phyloP scores from a whole-genome alignment of 2,113 vertebrate genomes.

The Tringa solitaria region DNA sequence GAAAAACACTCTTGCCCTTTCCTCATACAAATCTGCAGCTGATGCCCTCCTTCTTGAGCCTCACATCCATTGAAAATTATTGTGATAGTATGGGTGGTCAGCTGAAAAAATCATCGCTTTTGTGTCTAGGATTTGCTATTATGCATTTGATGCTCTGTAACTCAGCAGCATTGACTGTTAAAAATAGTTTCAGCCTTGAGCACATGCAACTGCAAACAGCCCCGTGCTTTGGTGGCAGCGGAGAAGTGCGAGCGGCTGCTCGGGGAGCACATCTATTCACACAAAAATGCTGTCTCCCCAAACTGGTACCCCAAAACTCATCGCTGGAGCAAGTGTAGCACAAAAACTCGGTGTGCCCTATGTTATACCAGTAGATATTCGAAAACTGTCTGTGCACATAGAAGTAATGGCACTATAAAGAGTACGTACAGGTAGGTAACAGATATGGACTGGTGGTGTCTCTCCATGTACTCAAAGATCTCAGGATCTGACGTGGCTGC shows the following conservation, averaged over 20 bases:
- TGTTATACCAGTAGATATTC: not conserved
- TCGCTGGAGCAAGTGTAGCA: not conserved
- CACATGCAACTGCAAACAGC: not conserved
- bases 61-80: not conserved
- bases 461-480: not conserved
- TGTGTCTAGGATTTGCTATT: not conserved
- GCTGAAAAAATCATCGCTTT: not conserved
- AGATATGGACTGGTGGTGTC: not conserved
- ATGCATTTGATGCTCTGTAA: not conserved
- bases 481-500: not conserved
- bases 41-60: not conserved
- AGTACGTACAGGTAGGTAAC: not conserved
- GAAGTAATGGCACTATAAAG: not conserved
- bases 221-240: not conserved
- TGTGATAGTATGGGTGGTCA: not conserved
- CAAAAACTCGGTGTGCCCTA: not conserved
- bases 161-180: not conserved
- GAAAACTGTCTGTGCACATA: not conserved
- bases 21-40: not conserved
- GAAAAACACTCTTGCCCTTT: not conserved
- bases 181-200: not conserved
- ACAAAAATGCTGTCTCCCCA: not conserved
- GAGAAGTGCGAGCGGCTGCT: not conserved
- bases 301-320: not conserved
- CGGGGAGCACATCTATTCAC: not conserved